A percentile compares a stretch with the other conserved stretches of the same genome.
These are phyloP conservation scores for Manis crassicaudata DNA, from an alignment of 2,797 vertebrate species.

Conservation along the genomic window DNA sequence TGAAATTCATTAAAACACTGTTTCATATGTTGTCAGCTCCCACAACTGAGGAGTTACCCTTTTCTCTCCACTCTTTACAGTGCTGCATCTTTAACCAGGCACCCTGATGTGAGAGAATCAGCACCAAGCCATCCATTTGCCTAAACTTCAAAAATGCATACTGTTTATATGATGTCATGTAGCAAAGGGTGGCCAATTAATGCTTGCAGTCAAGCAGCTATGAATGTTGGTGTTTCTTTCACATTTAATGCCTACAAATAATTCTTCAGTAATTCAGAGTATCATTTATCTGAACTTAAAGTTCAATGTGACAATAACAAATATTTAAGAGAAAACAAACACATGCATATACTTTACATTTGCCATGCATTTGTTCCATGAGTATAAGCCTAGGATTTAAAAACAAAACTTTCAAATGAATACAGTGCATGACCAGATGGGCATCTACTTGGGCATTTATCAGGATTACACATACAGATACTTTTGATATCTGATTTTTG, in stretches of 20 bases:
- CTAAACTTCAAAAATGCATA: background rate
- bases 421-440: slow-evolving; percentile 8
- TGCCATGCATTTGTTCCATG: background rate
- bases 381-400: slow-evolving; percentile 26
- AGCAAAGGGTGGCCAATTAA: background rate
- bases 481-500: slow-evolving; percentile 52
- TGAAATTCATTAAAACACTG: background rate
- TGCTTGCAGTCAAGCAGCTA: background rate
- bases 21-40: background rate
- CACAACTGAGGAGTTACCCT: background rate
- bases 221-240: background rate
- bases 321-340: slow-evolving; percentile 3
- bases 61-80: background rate
- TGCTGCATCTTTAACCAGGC: background rate
- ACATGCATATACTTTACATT: background rate
- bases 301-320: slow-evolving; percentile 16
- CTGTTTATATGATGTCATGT: background rate
- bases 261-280: background rate
- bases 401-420: slow-evolving; percentile 19
- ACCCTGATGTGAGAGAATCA: background rate
- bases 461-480: slow-evolving; percentile 25
- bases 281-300: slow-evolving; percentile 20
- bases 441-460: slow-evolving; percentile 28
- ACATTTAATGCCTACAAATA: slow-evolving; percentile 16
- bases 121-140: background rate